These are phyloP conservation scores for Tachuris rubrigastra DNA, from an alignment of 2,113 vertebrate genomes.

Conservation along the genomic window DNA sequence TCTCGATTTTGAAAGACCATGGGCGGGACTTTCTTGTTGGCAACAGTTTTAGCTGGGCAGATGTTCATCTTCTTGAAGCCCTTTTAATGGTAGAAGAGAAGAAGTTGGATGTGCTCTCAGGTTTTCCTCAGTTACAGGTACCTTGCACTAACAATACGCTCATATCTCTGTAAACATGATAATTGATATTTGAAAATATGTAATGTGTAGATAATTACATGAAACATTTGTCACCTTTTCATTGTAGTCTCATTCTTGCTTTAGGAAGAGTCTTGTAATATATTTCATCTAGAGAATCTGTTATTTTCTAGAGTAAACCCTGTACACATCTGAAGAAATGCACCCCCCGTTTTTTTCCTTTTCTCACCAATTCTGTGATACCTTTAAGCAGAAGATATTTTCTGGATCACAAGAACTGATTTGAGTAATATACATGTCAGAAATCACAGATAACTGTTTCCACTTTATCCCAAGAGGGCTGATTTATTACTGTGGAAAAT, in stretches of 20 bases:
- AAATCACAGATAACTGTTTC: background rate
- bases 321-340: background rate
- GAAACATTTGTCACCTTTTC: background rate
- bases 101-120: conserved; percentile 70
- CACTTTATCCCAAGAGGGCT: background rate
- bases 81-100: conserved; percentile 88
- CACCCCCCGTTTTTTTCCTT: background rate
- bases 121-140: conserved; percentile 86
- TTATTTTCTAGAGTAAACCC: background rate
- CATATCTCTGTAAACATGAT: background rate
- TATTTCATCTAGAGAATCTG: background rate
- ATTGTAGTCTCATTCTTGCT: background rate
- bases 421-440: background rate
- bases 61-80: conserved; percentile 83
- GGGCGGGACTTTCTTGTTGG: conserved; percentile 81
- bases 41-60: conserved; percentile 80
- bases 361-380: background rate
- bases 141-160: background rate
- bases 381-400: background rate
- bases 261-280: background rate
- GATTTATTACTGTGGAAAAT: background rate
- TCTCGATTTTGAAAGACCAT: conserved; percentile 71
- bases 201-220: background rate
- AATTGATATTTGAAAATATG: background rate
- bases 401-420: background rate